phyloP scores from a whole-genome alignment of 2,113 vertebrate species.

The Seriola rivoliana region DNA sequence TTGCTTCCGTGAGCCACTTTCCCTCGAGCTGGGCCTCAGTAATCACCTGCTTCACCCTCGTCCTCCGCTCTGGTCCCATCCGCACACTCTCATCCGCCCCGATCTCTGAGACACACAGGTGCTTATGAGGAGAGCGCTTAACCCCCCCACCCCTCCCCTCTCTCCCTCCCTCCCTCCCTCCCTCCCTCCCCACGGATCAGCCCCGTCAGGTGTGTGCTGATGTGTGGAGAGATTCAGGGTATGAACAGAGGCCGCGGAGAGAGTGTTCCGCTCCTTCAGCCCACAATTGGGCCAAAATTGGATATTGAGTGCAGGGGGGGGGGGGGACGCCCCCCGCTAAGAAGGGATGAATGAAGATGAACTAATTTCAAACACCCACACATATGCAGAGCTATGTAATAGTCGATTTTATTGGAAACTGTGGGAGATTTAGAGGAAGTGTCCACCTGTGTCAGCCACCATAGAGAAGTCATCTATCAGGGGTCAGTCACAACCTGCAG shows the following conservation, averaged over 20 bases:
- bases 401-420: conserved; percentile 47
- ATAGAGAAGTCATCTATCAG: conserved; percentile 70
- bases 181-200: conserved; percentile 38
- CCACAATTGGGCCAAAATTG: conserved; percentile 49
- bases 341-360: conserved; percentile 51
- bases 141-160: conserved; percentile 32
- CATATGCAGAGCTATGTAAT: not conserved
- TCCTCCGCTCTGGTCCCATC: conserved; percentile 45
- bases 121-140: conserved; percentile 64
- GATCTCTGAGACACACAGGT: conserved; percentile 54
- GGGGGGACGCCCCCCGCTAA: not conserved
- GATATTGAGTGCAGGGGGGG: conserved; percentile 47
- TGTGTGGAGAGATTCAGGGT: conserved; percentile 35
- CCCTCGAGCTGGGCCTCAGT: conserved; percentile 49
- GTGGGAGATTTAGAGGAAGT: conserved; percentile 56
- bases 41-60: conserved; percentile 64
- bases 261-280: conserved; percentile 15
- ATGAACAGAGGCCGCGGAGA: conserved; percentile 5
- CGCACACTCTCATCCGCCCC: conserved; percentile 48
- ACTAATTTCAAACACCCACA: conserved; percentile 54
- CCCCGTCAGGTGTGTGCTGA: conserved; percentile 25
- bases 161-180: conserved; percentile 13
- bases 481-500: conserved; percentile 22
- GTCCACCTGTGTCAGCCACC: conserved; percentile 51
- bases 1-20: conserved; percentile 44